Evolutionary conservation across 2,113 vertebrate genomes (phyloP).

Genomic region (Malaclemys terrapin): DNA sequence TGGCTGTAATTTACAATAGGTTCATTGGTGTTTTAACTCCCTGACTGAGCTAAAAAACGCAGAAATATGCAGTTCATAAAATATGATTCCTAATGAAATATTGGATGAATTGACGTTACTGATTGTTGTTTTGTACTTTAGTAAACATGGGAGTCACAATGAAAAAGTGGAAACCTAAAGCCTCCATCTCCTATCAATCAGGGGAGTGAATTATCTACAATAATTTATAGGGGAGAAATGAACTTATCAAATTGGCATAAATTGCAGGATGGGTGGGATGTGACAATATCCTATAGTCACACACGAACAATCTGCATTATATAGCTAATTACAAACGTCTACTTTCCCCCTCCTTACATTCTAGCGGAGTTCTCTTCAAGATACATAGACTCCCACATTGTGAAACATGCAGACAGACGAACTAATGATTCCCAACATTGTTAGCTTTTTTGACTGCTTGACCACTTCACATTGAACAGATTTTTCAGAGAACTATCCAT

Average conservation of each 20-base stretch:
- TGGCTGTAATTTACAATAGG: neutral
- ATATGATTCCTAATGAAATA: neutral
- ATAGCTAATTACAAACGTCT: neutral
- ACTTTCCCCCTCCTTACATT: neutral
- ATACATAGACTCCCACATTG: neutral
- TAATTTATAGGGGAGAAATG: neutral
- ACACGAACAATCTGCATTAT: neutral
- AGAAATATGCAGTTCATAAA: accelerated
- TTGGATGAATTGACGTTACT: neutral
- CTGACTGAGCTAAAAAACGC: neutral
- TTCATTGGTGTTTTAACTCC: neutral
- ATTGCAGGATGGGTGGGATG: neutral
- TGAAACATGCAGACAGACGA: neutral
- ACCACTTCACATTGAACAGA: too few species aligned
- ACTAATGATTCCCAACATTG: neutral
- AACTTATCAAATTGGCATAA: neutral
- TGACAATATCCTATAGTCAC: neutral
- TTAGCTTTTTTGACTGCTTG: too few species aligned
- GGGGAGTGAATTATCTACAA: neutral
- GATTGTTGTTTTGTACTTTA: neutral
- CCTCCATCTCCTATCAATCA: neutral
- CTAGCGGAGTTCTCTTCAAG: neutral
- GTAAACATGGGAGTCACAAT: accelerated
- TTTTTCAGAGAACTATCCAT: too few species aligned
- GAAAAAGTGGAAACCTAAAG: neutral